Evolutionary conservation across 1,140 invertebrate species (phyloP).

Genomic region (Marisa cornuarietis): DNA sequence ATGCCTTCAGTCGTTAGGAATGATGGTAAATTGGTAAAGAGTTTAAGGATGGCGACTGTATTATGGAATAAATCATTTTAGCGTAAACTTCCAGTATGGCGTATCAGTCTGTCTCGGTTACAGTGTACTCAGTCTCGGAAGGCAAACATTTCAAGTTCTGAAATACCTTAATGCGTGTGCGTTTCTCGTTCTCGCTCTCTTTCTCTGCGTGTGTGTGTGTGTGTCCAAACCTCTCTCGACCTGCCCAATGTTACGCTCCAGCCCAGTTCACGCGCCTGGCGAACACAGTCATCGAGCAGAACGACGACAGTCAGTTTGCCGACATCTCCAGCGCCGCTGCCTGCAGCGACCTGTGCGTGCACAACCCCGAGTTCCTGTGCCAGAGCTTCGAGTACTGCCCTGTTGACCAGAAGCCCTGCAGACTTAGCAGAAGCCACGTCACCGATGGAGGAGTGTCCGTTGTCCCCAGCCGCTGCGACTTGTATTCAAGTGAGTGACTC

Average conservation of each 20-base stretch:
- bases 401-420: conserved; percentile 29
- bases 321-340: not conserved
- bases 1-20: no score
- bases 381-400: conserved; percentile 52
- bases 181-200: no score
- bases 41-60: no score
- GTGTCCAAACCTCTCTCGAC: not conserved
- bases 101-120: no score
- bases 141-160: no score
- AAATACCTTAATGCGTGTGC: not conserved
- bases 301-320: not conserved
- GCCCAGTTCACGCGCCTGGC: not conserved
- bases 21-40: no score
- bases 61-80: no score
- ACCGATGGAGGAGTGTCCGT: conserved; percentile 38
- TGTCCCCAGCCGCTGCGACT: conserved; percentile 40
- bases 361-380: conserved; percentile 37
- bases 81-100: no score
- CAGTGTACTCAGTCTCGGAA: no score
- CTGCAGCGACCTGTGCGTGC: not conserved
- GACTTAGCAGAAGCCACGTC: conserved; percentile 43
- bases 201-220: conserved; percentile 12
- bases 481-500: conserved; percentile 40
- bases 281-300: not conserved
- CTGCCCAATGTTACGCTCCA: not conserved